A percentile compares a stretch with the other conserved stretches of the same genome.
Evolutionary conservation across 2,888 invertebrate genomes (phyloP).

Genomic region (Ormyrus labotus): DNA sequence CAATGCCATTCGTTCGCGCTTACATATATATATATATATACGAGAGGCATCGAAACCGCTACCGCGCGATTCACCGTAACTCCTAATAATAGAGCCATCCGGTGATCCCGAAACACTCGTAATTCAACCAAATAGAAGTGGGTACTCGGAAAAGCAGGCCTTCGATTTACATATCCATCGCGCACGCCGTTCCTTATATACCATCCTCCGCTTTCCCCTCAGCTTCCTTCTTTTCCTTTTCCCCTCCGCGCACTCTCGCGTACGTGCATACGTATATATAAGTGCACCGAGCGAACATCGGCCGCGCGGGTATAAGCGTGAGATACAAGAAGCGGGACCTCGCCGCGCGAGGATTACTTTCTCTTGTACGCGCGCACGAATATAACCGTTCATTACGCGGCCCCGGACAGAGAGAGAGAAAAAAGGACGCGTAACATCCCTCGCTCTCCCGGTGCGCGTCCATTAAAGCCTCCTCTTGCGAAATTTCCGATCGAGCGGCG

Average conservation of each 20-base stretch:
- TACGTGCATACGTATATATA: neutral
- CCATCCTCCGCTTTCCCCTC: neutral
- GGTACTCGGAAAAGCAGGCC: no score
- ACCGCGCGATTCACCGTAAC: no score
- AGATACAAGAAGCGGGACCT: neutral
- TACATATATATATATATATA: no score
- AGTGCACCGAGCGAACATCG: no score
- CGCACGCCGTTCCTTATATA: neutral
- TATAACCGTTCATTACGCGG: slow-evolving; percentile 28
- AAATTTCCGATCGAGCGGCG: slow-evolving; percentile 3
- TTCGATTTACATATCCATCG: slow-evolving; percentile 18
- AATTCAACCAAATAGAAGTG: no score
- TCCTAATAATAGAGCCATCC: slow-evolving; percentile 25
- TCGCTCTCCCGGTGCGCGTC: neutral
- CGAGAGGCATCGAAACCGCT: no score
- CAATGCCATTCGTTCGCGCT: no score
- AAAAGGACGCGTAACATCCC: slow-evolving; percentile 14
- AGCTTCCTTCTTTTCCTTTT: neutral
- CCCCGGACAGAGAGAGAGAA: neutral
- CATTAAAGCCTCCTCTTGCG: slow-evolving; percentile 25
- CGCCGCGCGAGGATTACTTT: slow-evolving; percentile 36
- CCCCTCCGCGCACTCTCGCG: neutral
- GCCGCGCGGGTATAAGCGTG: slow-evolving; percentile 5
- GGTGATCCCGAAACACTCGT: no score
- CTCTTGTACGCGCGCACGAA: slow-evolving; percentile 22